Conservation (phyloP, 2,888 invertebrate species). For the Eurytoma californica region DNA sequence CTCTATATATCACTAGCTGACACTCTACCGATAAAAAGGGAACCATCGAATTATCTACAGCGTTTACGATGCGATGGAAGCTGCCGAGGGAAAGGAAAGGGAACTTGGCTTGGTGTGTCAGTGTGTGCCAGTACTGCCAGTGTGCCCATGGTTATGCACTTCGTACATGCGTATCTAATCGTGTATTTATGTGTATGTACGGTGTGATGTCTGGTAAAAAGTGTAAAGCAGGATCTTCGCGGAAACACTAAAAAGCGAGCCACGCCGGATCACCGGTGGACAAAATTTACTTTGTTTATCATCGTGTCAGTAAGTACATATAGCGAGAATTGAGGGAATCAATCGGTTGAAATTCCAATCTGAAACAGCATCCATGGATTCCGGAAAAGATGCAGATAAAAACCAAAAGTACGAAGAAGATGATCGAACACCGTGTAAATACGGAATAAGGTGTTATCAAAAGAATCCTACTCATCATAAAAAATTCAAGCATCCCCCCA, state of each 20-base stretch:
- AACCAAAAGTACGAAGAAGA: conserved; percentile 60
- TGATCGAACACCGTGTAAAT: conserved; percentile 82
- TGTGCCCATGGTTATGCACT: no score
- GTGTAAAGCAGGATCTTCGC: no score
- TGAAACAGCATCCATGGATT: background rate
- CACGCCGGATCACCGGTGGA: no score
- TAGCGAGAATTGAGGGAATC: no score
- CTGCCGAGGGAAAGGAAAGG: background rate
- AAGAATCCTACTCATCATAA: conserved; percentile 85
- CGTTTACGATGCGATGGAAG: background rate
- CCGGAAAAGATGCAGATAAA: background rate
- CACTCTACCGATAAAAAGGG: conserved; percentile 1
- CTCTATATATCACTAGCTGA: background rate
- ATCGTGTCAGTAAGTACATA: background rate
- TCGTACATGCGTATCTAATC: no score
- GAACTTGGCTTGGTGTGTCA: no score
- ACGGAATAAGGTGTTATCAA: conserved; percentile 88
- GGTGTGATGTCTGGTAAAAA: no score
- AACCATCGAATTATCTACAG: background rate
- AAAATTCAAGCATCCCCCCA: conserved; percentile 85
- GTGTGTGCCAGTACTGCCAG: no score
- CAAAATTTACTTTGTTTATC: background rate
- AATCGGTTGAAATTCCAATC: no score
- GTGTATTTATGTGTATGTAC: no score
- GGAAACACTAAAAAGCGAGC: no score